Percentiles rank a stretch among this genome's conserved stretches.
These are phyloP conservation scores for Prunella strophiata DNA, from an alignment of 2,797 vertebrate species.

Conservation along the genomic window DNA sequence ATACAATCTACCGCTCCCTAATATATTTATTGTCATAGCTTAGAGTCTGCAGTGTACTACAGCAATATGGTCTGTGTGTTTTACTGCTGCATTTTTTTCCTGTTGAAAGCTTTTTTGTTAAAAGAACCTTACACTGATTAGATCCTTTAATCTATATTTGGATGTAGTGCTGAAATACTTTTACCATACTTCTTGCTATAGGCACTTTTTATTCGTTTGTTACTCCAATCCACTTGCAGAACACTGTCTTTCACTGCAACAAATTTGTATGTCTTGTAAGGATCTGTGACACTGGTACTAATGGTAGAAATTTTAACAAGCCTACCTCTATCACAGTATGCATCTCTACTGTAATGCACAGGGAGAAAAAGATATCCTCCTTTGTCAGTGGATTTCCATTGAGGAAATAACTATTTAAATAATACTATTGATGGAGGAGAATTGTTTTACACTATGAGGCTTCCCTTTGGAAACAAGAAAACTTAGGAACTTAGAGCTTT, in stretches of 20 bases:
- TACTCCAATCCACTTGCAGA: neutral
- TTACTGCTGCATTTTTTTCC: slow-evolving; percentile 21
- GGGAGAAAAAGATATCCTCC: neutral
- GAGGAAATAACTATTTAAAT: neutral
- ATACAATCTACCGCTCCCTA: slow-evolving; percentile 14
- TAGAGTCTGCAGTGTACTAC: neutral
- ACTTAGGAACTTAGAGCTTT: neutral
- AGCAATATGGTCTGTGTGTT: neutral
- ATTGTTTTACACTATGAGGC: neutral
- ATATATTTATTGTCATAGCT: slow-evolving; percentile 48
- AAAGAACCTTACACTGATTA: slow-evolving; percentile 34
- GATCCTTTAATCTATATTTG: slow-evolving; percentile 62
- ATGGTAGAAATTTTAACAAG: neutral
- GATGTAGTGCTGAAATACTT: slow-evolving; percentile 43
- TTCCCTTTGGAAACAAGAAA: neutral
- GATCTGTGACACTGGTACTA: neutral
- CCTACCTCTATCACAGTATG: neutral
- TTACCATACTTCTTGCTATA: slow-evolving; percentile 1
- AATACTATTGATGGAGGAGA: neutral
- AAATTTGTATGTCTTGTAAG: neutral
- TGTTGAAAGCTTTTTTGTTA: slow-evolving; percentile 66
- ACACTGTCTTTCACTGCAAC: neutral
- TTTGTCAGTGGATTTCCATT: neutral
- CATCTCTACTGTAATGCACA: neutral
- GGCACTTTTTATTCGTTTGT: slow-evolving; percentile 42